Conservation (phyloP, 2,113 vertebrate genomes). For the Cephalopholis sonnerati region DNA sequence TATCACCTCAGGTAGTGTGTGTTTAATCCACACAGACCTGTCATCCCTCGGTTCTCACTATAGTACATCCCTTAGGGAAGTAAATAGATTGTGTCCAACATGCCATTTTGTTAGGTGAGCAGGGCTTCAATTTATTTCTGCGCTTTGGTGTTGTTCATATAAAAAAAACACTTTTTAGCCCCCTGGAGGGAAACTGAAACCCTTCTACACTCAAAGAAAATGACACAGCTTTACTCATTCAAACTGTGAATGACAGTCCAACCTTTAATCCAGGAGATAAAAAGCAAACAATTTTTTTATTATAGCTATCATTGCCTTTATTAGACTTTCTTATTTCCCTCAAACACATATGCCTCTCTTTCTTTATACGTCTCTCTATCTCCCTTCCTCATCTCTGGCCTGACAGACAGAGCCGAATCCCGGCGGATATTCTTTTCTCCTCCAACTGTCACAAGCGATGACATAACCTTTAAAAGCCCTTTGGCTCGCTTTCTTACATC, state of each 20-base stretch:
- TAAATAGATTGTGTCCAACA: conserved; percentile 45
- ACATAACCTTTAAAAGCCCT: conserved; percentile 75
- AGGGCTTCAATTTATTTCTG: conserved; percentile 57
- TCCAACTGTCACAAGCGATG: conserved; percentile 62
- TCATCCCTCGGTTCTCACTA: conserved; percentile 28
- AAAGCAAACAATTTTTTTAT: conserved; percentile 14
- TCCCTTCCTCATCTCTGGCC: conserved; percentile 46
- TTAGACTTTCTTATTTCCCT: conserved; percentile 19
- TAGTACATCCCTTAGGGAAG: neutral
- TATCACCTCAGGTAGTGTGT: conserved; percentile 43
- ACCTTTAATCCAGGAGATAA: conserved; percentile 33
- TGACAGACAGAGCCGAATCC: conserved; percentile 50
- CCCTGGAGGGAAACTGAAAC: conserved; percentile 47
- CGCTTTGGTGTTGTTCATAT: conserved; percentile 5
- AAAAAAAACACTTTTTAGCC: conserved; percentile 15
- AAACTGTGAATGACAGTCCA: conserved; percentile 32
- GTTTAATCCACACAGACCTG: conserved; percentile 43
- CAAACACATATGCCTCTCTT: conserved; percentile 33
- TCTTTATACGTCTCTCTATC: conserved; percentile 40
- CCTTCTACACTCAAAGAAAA: conserved; percentile 29
- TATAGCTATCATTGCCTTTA: conserved; percentile 1
- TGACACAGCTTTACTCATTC: conserved; percentile 1
- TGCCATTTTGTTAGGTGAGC: conserved; percentile 29
- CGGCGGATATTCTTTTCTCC: conserved; percentile 54
- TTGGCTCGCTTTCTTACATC: conserved; percentile 48